Base-by-base conservation (phyloP, 2,797 vertebrate genomes). In the Xyrichtys novacula region DNA sequence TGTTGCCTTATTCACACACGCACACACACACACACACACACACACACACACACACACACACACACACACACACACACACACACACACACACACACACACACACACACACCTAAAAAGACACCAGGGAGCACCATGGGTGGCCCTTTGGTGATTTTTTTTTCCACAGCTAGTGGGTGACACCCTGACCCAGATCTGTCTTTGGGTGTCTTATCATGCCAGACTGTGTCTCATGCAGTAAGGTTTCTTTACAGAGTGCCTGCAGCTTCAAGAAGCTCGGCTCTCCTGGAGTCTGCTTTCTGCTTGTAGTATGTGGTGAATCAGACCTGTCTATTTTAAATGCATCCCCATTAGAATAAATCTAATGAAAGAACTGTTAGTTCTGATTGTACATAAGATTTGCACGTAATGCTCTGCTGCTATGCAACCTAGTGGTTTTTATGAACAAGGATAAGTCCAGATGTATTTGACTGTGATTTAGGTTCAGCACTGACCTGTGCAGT, bases 111-210 rank as follows among this genome's bases (percentile, higher is more conserved):
- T 15, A 22, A 34, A 20, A 25, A 26, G 44, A 46, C 44, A 26
- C 44, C 22, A 46, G 44, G 19, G 19, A 53, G 49, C 19, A 53
- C 49, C 7, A 22, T 50, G 48, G 48, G 48, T 50, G 28, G 48
- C 59, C 59, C n/a, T 63, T 42, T 20, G 22, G 57, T 68, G 74
- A 80, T 59, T 70, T 31, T 52, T 31, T 52, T 23, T 34, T 34
- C 58, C 34, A 59, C 66, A 65, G 59, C 63, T 6, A 36, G 39
- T 47, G 50, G 39, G 69, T 78, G 81, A 82, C 81, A 83, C 69
- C 44, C 39, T 65, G 72, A 80, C 81, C 81, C 52, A 70, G 67
- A 79, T 77, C 63, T 77, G 81, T 84, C 77, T 65, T 31, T 38
- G 44, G 22, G 60, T 36, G 54, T 68, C 70, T 74, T 61, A 75